Conservation (phyloP, 2,113 vertebrate genomes). For the Paedocypris sp. region DNA sequence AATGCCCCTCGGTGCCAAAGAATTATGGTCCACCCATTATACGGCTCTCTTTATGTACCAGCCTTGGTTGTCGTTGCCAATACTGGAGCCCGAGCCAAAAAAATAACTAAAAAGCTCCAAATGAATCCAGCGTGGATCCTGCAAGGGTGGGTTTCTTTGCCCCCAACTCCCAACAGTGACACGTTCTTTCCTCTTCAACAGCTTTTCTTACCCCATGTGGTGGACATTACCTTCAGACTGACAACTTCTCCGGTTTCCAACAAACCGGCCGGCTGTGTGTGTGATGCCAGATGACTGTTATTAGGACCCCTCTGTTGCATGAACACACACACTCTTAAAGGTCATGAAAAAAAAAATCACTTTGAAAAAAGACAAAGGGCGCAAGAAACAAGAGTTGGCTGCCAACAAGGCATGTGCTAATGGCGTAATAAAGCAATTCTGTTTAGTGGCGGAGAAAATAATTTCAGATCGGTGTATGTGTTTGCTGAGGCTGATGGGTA, state of each 20-base stretch:
- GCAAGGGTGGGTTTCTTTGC: not conserved
- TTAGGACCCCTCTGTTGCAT: constrained; percentile 22
- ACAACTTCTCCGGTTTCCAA: constrained; percentile 29
- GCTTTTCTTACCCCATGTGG: constrained; percentile 31
- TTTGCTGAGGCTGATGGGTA: constrained; percentile 34
- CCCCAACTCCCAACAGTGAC: constrained; percentile 32
- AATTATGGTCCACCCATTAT: not conserved
- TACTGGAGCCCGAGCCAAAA: not conserved
- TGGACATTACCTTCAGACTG: constrained; percentile 32
- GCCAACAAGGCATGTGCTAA: constrained; percentile 22
- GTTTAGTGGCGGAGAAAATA: constrained; percentile 25
- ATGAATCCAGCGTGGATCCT: constrained; percentile 19
- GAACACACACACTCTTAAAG: constrained; percentile 31
- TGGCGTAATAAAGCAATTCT: constrained; percentile 33
- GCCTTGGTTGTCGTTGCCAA: constrained; percentile 19
- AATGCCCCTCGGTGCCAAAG: constrained; percentile 14
- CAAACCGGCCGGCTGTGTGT: not conserved
- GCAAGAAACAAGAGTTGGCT: constrained; percentile 17
- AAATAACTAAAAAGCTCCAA: constrained; percentile 22
- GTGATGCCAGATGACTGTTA: constrained; percentile 30
- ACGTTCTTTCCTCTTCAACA: constrained; percentile 27
- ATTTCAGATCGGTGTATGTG: constrained; percentile 34
- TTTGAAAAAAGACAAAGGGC: constrained; percentile 10
- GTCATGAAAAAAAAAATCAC: constrained; percentile 22
- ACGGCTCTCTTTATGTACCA: constrained; percentile 13